Base-by-base conservation (phyloP, 2,888 invertebrate species). In the Drosophila incognita region DNA sequence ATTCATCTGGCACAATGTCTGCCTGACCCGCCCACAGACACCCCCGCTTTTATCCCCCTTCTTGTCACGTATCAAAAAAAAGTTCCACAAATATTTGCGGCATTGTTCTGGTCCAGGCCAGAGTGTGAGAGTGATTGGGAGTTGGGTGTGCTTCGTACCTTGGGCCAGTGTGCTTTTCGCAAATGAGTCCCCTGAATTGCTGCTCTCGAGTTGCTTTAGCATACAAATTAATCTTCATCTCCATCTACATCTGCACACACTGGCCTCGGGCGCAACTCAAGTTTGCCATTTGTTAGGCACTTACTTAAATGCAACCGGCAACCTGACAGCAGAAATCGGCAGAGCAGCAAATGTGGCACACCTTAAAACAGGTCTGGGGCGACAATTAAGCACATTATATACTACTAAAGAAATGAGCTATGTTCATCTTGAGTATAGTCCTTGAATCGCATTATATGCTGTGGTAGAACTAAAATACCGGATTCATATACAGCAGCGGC, bases 211-310 rank as follows among this genome's bases (percentile, higher is more conserved):
- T n/a, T 67, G 71, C 69, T 78, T 71, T 60, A 76, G 73, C 73
- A 83, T 61, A 88, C 80, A 86, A 88, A 86, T 86, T 86, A 86
- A 86, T 86, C 82, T 79, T 86, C 81, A 75, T 79, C 71, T 83
- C 56, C 66, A 64, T 67, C 66, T 62, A 51, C 72, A 60, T 64
- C 70, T 71, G 60, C 60, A 69, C 60, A 68, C 69, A 58, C 57
- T 59, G 49, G 72, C 62, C 65, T 52, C 15, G 60, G 82, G 82
- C 76, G 38, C 66, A 72, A 66, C 69, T 74, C 77, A 65, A 79
- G 80, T 77, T 80, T 82, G 80, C 77, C 82, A 81, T 81, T 81
- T 81, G 83, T 77, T 79, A 54, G 79, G 72, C 83, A 74, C 73
- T 87, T 75, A 79, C 67, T 67, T 65, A 53, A 67, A 67, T 65